Evolutionary conservation across 1,140 invertebrate genomes (phyloP).

Genomic region (Anadara kagoshimensis): DNA sequence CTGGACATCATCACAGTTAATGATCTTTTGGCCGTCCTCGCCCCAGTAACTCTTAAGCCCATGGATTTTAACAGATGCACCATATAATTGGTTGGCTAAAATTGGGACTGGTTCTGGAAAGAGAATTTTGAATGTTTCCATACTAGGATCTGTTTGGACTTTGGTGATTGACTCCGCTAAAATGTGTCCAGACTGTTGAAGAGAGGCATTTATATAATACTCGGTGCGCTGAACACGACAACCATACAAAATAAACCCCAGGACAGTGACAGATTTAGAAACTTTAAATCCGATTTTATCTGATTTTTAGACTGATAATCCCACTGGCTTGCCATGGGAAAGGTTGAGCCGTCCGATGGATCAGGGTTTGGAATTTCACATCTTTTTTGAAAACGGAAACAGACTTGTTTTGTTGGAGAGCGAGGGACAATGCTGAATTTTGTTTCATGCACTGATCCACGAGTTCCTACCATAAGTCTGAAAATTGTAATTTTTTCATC

Average conservation of each 20-base stretch:
- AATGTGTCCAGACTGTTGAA: conserved; percentile 9
- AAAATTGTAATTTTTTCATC: conserved; percentile 21
- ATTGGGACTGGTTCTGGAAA: conserved; percentile 23
- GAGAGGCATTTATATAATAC: conserved; percentile 12
- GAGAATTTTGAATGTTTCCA: conserved; percentile 15
- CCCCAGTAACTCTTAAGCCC: conserved; percentile 27
- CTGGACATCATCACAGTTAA: conserved; percentile 18
- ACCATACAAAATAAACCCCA: conserved; percentile 21
- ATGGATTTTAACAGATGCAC: conserved; percentile 10
- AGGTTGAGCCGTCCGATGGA: conserved; percentile 2
- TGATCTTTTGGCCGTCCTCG: conserved; percentile 11
- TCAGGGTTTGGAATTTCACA: conserved; percentile 22
- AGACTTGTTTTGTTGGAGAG: background rate
- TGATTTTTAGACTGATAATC: background rate
- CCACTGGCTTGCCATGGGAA: too few species aligned
- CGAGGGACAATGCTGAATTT: conserved; percentile 9
- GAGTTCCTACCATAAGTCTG: conserved; percentile 1
- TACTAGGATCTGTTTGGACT: background rate
- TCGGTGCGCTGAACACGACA: conserved; percentile 9
- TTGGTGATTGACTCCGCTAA: conserved; percentile 1
- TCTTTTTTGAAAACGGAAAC: conserved; percentile 2
- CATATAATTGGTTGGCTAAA: conserved; percentile 9
- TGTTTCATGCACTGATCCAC: conserved; percentile 7
- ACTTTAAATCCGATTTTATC: conserved; percentile 22
- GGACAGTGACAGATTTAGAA: conserved; percentile 20